Base-by-base conservation (phyloP, 2,113 vertebrate genomes). In the Festucalex cinctus region DNA sequence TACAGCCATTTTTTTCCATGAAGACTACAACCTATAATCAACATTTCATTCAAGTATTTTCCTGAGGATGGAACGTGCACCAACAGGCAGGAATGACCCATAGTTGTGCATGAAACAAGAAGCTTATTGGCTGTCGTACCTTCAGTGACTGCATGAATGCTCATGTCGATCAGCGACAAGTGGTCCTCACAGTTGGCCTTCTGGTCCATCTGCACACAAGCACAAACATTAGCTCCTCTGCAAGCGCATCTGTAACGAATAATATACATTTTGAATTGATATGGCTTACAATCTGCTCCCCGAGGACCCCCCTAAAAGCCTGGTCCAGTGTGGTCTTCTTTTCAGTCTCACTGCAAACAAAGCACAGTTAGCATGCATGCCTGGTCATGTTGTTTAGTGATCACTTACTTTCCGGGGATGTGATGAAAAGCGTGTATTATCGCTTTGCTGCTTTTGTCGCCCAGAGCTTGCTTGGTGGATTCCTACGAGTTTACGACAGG, bases 261-360 rank as follows among this genome's bases (percentile, higher is more conserved):
- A 24, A 62, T 1, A 26, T 12, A 43, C 12, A 3, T 17, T 39
- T 12, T 2, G 8, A n/a, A n/a, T 6, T 37, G 19, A 53, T 22
- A 8, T 32, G 28, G 70, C 95, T 95, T 86, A 99, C 97, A 78
- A 99, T 96, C 91, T 95, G 94, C 81, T 95, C 95, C 82, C 97
- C 96, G 59, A 99, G 90, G 67, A 96, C 91, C 49, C 93, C 92
- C 85, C 96, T 92, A 75, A 99, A 93, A 72, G 95, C 93, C 83
- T 98, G 96, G 83, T 99, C 97, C 58, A 99, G 91, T 1, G 96
- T 97, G 60, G 92, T 94, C 67, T 98, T 98, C 90, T 98, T 99
- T 72, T 99, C 97, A 60, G 95, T 91, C 89, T 99, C 97, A 92
- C 97, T 99, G 90, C 54, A 57, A 57, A 90, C 54, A 57, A 57